phyloP scores from a whole-genome alignment of 2,113 vertebrate genomes.

The Epinephelus cyanopodus region DNA sequence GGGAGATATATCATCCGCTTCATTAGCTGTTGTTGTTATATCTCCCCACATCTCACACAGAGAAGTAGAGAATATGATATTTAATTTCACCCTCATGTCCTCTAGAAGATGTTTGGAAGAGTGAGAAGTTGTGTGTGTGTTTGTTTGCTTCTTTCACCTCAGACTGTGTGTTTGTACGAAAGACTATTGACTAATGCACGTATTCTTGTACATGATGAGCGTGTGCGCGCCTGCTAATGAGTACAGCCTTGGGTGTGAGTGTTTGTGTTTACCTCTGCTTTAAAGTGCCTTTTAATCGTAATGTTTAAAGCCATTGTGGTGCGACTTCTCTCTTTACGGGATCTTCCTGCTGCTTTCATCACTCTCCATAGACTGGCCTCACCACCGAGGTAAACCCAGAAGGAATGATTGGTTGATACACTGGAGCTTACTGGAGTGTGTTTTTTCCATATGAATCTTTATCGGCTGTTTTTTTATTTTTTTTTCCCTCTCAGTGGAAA shows the following conservation, averaged over 20 bases:
- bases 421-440: neutral
- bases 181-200: neutral
- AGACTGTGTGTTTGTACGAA: neutral
- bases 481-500: no score
- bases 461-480: no score
- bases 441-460: neutral
- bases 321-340: conserved; percentile 25
- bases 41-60: conserved; percentile 33
- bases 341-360: conserved; percentile 28
- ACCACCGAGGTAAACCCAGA: neutral
- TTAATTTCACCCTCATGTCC: conserved; percentile 42
- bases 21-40: conserved; percentile 64
- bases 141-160: neutral
- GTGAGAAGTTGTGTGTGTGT: neutral
- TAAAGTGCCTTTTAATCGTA: conserved; percentile 35
- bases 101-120: conserved; percentile 6
- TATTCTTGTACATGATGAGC: neutral
- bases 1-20: conserved; percentile 43
- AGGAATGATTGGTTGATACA: neutral
- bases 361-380: conserved; percentile 2
- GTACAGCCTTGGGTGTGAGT: neutral
- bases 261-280: conserved; percentile 9
- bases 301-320: conserved; percentile 30
- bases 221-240: neutral
- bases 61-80: conserved; percentile 26